Conservation (phyloP, 64 coral and sea anemone species). For the Anthopleura sola region DNA sequence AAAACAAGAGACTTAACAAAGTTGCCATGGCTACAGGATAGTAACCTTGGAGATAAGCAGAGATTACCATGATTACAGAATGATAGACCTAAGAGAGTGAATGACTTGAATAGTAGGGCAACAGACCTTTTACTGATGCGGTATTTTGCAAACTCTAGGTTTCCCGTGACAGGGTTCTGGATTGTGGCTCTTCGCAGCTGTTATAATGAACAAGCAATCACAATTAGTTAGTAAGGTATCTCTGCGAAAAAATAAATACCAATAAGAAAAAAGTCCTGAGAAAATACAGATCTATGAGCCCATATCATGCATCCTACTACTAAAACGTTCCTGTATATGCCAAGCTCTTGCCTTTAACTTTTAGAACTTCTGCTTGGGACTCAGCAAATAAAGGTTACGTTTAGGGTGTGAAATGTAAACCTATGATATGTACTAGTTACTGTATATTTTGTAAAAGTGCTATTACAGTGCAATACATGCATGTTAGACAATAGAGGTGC, state of each 20-base stretch:
- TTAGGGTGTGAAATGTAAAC: no score
- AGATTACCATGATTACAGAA: neutral
- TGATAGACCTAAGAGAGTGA: neutral
- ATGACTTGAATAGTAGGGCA: neutral
- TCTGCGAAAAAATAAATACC: neutral
- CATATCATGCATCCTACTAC: no score
- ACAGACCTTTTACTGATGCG: slow-evolving; percentile 99
- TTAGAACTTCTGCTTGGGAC: no score
- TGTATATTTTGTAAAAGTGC: no score
- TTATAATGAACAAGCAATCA: slow-evolving; percentile 13
- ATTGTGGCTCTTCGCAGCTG: slow-evolving; percentile 90
- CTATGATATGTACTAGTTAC: no score
- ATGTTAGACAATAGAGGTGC: no score
- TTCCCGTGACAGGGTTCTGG: slow-evolving; percentile 90
- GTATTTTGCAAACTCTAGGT: slow-evolving; percentile 85
- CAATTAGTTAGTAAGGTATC: neutral
- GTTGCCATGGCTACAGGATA: neutral
- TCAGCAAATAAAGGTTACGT: no score
- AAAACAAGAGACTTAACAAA: neutral
- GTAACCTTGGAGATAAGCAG: neutral
- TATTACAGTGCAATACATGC: no score
- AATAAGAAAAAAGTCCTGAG: no score
- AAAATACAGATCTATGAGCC: no score
- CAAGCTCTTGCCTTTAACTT: no score
- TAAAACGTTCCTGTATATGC: no score